These are phyloP conservation scores for Dryobotodes eremita DNA, from an alignment of 2,888 invertebrate species.

Conservation along the genomic window DNA sequence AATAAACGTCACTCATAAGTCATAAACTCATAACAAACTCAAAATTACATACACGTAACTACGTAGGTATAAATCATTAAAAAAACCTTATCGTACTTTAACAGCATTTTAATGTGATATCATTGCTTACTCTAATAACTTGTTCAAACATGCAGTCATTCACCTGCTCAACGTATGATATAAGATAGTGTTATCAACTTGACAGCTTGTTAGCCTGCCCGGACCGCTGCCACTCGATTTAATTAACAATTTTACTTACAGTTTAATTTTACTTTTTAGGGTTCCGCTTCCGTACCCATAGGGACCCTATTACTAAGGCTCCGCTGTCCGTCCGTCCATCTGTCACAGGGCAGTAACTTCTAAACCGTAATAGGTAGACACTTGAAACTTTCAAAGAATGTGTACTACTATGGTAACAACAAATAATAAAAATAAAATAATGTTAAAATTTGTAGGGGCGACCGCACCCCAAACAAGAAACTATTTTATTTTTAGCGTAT, in stretches of 20 bases:
- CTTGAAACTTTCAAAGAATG: no score
- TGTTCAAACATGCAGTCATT: conserved; percentile 81
- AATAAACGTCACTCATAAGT: conserved; percentile 3
- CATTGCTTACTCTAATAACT: conserved; percentile 75
- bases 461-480: no score
- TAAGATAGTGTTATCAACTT: conserved; percentile 74
- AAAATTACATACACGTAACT: conserved; percentile 27
- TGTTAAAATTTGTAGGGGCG: not conserved
- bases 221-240: conserved; percentile 40
- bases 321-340: not conserved
- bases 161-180: conserved; percentile 82
- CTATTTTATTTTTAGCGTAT: not conserved
- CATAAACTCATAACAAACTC: not conserved
- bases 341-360: not conserved
- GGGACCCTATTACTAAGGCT: not conserved
- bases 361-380: not conserved
- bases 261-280: conserved; percentile 40
- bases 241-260: conserved; percentile 59
- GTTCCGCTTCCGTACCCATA: not conserved
- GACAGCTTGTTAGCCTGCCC: conserved; percentile 64
- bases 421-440: not conserved
- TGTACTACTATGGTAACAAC: not conserved
- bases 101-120: conserved; percentile 80
- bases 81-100: conserved; percentile 62
- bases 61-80: conserved; percentile 45